Evolutionary conservation across 1,140 invertebrate genomes (phyloP), one percentile per base, ranked within the genome.

Genomic region (Formica exsecta): DNA sequence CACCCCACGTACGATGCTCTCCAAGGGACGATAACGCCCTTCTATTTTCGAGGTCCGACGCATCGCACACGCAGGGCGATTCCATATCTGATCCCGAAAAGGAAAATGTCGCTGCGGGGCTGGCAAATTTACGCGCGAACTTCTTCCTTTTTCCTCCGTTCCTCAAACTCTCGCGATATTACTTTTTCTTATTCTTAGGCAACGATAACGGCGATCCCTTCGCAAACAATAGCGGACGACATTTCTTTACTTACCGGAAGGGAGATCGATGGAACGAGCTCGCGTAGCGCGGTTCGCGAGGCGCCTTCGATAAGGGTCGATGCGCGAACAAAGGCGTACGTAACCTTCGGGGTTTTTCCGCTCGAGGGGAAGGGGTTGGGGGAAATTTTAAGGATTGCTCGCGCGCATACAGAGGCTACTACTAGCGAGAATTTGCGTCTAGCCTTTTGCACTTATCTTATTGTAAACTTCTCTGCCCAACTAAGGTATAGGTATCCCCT

Each of bases 301-400:
- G 64, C 75, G 68, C 7, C 32, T 73, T 80, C 87, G 91, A 92
- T 93, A 92, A 93, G 87, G 87, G 80, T 87, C 89, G 89, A 90
- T 70, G 22, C 9, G 19, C 38, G 71, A 54, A 62, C 85, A 84
- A 86, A 75, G 74, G 54, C 57, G 76, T 65, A 79, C 74, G 65
- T 87, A 90, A 87, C 76, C 85, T 89, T 89, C 32, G 57, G 41
- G 74, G 54, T 77, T 87, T 79, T 61, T 51, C 5, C 48, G 4
- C 16, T 19, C 79, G 71, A 71, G 64, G 29, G 19, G 19, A 2
- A 13, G 16, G 41, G 62, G 38, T 80, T 80, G 3, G 7, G 16
- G 16, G 62, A 48, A 76, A 79, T 64, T 90, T 90, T 88, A 91
- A 83, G 73, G 59, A 32, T 70, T 54, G 77, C 62, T 25, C 44